Evolutionary conservation across 2,113 vertebrate species (phyloP).

Genomic region (Eublepharis macularius): DNA sequence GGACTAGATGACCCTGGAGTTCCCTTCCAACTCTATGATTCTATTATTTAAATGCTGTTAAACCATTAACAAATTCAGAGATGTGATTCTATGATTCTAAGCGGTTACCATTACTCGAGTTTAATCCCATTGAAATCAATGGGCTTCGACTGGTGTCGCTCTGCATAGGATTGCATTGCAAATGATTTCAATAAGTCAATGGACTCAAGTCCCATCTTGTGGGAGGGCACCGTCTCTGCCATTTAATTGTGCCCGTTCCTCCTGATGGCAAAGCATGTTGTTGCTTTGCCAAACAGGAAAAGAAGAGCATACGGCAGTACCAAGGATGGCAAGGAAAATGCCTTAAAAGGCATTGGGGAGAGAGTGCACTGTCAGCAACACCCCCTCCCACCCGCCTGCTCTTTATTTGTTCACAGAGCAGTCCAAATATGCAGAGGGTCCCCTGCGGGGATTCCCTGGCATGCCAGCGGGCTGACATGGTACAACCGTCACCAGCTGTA

Average conservation of each 20-base stretch:
- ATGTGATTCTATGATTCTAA: too few relatives aligned
- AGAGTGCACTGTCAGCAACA: constrained; percentile 19
- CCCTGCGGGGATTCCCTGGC: constrained; percentile 50
- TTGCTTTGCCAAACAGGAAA: constrained; percentile 11
- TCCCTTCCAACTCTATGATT: too few relatives aligned
- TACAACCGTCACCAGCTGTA: constrained; percentile 34
- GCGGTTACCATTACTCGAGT: too few relatives aligned
- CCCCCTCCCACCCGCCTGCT: constrained; percentile 15
- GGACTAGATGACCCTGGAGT: too few relatives aligned
- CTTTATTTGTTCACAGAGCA: constrained; percentile 38
- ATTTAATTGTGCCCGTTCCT: not conserved
- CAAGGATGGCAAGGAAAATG: not conserved
- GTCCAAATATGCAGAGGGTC: not conserved
- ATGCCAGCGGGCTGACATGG: not conserved
- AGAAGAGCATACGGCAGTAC: not conserved
- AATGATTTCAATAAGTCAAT: too few relatives aligned
- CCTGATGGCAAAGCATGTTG: constrained; percentile 1
- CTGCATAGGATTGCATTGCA: too few relatives aligned
- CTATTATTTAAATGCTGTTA: too few relatives aligned
- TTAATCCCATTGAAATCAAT: too few relatives aligned
- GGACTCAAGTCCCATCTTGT: too few relatives aligned
- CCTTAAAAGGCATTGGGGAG: not conserved
- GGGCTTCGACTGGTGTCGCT: too few relatives aligned
- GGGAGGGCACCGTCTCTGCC: too few relatives aligned
- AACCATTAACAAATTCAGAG: too few relatives aligned